A percentile compares a stretch with the other conserved stretches of the same genome.
Evolutionary conservation across 1,140 invertebrate genomes (phyloP).

Genomic region (Drosophila mauritiana): DNA sequence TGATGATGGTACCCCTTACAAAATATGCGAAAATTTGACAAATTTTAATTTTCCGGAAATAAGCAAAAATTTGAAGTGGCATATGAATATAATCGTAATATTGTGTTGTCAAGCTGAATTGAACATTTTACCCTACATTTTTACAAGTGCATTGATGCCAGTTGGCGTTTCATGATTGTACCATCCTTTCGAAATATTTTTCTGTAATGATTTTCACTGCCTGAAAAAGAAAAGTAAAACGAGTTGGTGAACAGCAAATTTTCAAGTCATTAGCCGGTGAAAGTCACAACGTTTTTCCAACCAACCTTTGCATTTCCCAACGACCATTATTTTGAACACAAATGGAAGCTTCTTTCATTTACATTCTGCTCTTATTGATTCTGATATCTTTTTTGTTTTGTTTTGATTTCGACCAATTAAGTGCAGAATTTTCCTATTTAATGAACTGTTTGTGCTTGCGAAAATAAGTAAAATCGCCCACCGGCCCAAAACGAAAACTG

Average conservation of each 20-base stretch:
- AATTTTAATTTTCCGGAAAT: too few species aligned
- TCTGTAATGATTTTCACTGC: conserved; percentile 6
- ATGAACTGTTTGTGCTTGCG: conserved; percentile 30
- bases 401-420: conserved; percentile 44
- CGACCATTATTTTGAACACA: conserved; percentile 9
- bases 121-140: not conserved
- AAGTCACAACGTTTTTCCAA: conserved; percentile 24
- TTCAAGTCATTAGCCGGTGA: conserved; percentile 56
- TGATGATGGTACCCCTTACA: too few species aligned
- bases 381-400: not conserved
- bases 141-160: conserved; percentile 5
- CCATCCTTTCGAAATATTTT: conserved; percentile 3
- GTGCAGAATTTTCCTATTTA: conserved; percentile 39
- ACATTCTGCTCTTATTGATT: not conserved
- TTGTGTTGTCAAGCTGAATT: not conserved
- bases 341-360: conserved; percentile 1
- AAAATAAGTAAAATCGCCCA: conserved; percentile 16
- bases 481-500: not conserved
- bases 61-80: too few species aligned
- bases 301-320: not conserved
- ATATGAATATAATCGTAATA: not conserved
- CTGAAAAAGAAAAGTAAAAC: not conserved
- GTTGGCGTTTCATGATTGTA: not conserved
- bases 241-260: conserved; percentile 23
- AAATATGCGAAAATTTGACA: too few species aligned